phyloP scores from a whole-genome alignment of 1,140 invertebrate species.

The Macrostomum lignano region DNA sequence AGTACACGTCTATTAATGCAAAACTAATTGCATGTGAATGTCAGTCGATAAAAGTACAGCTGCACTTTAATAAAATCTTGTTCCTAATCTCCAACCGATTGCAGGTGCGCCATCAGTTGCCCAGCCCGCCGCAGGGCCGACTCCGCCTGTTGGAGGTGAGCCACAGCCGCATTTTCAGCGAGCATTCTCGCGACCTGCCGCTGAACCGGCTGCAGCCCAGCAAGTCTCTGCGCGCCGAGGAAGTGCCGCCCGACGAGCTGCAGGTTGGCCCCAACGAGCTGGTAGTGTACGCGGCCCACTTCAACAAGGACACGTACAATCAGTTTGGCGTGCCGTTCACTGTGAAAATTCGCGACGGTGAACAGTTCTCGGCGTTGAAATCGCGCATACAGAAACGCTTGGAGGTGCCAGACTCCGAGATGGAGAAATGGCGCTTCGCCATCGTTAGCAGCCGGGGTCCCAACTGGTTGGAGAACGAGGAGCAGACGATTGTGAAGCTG shows the following conservation, averaged over 20 bases:
- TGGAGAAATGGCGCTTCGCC: constrained; percentile 41
- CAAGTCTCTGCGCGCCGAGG: constrained; percentile 55
- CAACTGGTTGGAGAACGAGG: no score
- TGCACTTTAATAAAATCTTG: no score
- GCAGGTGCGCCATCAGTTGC: no score
- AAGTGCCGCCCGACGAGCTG: constrained; percentile 63
- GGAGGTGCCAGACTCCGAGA: constrained; percentile 83
- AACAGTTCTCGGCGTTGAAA: constrained; percentile 56
- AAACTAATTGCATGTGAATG: no score
- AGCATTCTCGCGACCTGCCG: constrained; percentile 8
- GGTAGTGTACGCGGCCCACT: constrained; percentile 81
- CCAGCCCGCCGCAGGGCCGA: no score
- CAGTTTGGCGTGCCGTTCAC: constrained; percentile 95
- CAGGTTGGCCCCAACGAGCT: constrained; percentile 51
- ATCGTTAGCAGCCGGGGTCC: background rate
- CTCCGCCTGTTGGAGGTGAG: constrained; percentile 29
- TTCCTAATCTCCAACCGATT: no score
- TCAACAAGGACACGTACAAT: constrained; percentile 75
- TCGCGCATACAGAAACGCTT: constrained; percentile 69
- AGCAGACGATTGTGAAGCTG: constrained; percentile 3
- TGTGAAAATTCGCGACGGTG: constrained; percentile 50
- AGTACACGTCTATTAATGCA: no score
- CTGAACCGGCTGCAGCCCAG: constrained; percentile 6
- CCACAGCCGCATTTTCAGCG: constrained; percentile 25
- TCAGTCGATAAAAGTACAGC: no score